These are phyloP conservation scores for Gopherus flavomarginatus DNA, from an alignment of 2,113 vertebrate genomes.

Conservation along the genomic window DNA sequence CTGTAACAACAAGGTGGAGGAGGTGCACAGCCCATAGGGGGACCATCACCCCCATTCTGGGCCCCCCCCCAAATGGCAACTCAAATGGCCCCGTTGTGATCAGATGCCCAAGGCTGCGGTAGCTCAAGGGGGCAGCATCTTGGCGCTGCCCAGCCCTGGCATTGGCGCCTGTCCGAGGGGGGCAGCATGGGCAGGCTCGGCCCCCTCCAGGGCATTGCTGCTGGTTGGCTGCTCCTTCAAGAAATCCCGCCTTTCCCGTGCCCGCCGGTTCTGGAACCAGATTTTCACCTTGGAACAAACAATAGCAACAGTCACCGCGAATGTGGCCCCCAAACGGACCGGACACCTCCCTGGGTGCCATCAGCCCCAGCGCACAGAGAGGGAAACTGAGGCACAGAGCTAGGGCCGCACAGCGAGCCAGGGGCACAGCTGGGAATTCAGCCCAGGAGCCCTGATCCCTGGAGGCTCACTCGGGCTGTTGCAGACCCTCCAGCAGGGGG, in stretches of 20 bases:
- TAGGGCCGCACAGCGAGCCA: rapidly evolving
- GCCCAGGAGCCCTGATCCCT: no score
- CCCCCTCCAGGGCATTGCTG: background rate
- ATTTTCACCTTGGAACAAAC: background rate
- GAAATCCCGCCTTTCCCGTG: background rate
- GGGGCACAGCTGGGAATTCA: background rate
- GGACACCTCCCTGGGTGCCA: background rate
- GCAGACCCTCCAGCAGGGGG: background rate
- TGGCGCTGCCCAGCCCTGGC: background rate
- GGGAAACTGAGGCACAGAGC: background rate
- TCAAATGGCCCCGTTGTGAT: background rate
- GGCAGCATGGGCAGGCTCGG: background rate
- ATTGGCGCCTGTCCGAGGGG: background rate
- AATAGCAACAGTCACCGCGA: background rate
- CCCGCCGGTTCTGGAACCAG: slow-evolving; percentile 9
- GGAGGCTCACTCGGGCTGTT: no score
- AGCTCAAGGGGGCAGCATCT: background rate
- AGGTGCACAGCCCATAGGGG: no score
- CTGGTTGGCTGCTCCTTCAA: background rate
- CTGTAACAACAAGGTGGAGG: background rate
- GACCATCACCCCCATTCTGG: no score
- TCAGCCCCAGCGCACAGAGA: background rate
- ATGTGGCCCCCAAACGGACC: background rate
- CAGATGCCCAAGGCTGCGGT: background rate
- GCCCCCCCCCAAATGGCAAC: background rate